These are phyloP conservation scores for Ectropis crepuscularia DNA, from an alignment of 2,888 invertebrate species.

Conservation along the genomic window DNA sequence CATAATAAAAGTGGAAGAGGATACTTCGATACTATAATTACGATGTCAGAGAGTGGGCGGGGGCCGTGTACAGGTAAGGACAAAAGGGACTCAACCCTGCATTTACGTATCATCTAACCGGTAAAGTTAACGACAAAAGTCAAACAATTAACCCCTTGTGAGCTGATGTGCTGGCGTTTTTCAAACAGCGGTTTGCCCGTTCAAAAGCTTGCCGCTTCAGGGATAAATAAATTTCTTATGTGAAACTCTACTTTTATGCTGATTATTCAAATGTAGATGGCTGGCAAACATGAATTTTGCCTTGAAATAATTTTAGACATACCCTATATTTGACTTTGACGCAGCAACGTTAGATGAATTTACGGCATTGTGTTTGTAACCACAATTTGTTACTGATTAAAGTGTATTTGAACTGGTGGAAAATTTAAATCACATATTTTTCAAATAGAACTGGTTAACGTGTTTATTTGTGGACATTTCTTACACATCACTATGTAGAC, in stretches of 20 bases:
- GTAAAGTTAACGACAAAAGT: slow-evolving; percentile 66
- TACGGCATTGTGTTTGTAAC: not conserved
- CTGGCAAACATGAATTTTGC: slow-evolving; percentile 21
- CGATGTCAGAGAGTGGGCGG: slow-evolving; percentile 45
- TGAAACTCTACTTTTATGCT: slow-evolving; percentile 58
- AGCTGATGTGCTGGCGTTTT: slow-evolving; percentile 59
- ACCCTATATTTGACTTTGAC: not conserved
- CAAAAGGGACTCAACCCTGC: slow-evolving; percentile 52
- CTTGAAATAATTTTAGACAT: slow-evolving; percentile 8
- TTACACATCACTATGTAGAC: no score
- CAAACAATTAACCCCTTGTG: slow-evolving; percentile 70
- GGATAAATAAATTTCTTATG: slow-evolving; percentile 63
- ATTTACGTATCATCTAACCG: slow-evolving; percentile 65
- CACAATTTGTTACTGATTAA: no score
- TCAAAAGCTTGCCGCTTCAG: slow-evolving; percentile 39
- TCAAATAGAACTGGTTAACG: no score
- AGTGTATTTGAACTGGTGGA: no score
- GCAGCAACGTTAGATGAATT: slow-evolving; percentile 5
- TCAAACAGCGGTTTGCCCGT: slow-evolving; percentile 52
- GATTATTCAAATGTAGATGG: slow-evolving; percentile 44
- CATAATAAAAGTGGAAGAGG: slow-evolving; percentile 37
- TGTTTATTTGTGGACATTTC: no score
- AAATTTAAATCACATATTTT: no score
- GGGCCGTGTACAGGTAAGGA: slow-evolving; percentile 45
- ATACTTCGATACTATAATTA: slow-evolving; percentile 56